Evolutionary conservation across 2,797 vertebrate genomes (phyloP), one percentile per base, ranked within the genome.

Genomic region (Rhinogobio ventralis): DNA sequence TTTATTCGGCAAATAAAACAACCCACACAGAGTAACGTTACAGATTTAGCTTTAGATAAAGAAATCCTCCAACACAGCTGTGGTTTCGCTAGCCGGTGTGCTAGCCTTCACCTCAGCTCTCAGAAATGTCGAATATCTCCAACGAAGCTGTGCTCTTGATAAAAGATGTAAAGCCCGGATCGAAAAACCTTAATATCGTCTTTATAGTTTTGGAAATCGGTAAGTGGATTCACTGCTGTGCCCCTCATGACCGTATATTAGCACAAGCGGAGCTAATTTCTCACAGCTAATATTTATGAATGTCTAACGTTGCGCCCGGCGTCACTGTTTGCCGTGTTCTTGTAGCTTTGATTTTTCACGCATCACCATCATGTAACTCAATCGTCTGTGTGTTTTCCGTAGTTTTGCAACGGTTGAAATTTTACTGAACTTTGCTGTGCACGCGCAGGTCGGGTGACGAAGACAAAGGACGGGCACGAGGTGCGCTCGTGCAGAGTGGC

Each of bases 171-270:
- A 98, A 98, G 93, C 93, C 98, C 49, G 98, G 98, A 88, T 95
- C 96, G 92, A 99, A 99, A 97, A 99, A 99, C 89, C 93, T 99
- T 93, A 98, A 98, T 95, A 97, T 99, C 94, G 94, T 99, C 89
- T 99, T 99, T 96, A 99, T 99, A 96, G 98, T 99, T 87, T 95
- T 99, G 97, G 98, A 99, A 94, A 99, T 99, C 90, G 98, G 98
- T 99, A 96, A 99, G 98, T 97, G 76, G 45, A 46, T 64, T 68
- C 46, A 60, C 45, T 11, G 33, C 76, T 57, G 73, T 81, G 45
- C 42, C 78, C 79, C 82, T 85, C 81, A 60, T 76, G 57, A 86
- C 64, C 67, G 25, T 77, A 76, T 55, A 62, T 84, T 84, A 60
- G 82, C 82, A 39, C 15, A 17, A 28, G 42, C 57, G 42, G 5